Evolutionary conservation across 64 coral and sea anemone species (phyloP).

Genomic region (Dendronephthya gigantea): DNA sequence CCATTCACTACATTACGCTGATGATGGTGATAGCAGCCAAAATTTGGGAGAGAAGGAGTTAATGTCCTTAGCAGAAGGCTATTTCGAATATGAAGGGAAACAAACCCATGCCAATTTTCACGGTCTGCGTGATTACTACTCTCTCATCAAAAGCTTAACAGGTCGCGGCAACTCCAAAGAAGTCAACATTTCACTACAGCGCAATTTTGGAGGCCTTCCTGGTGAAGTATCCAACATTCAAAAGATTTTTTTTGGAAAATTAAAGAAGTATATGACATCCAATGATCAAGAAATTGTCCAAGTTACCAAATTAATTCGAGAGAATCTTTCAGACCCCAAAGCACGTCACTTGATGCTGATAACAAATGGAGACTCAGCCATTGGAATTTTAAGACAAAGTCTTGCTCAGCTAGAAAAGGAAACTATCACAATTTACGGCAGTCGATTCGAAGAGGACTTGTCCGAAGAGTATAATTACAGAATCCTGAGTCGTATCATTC

Average conservation of each 20-base stretch:
- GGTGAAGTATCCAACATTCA: slow-evolving; percentile 38
- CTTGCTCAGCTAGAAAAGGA: slow-evolving; percentile 47
- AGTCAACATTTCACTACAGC: slow-evolving; percentile 39
- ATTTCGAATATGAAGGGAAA: slow-evolving; percentile 50
- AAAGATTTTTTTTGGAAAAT: slow-evolving; percentile 23
- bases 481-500: slow-evolving; percentile 71
- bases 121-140: slow-evolving; percentile 88
- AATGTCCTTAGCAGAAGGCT: slow-evolving; percentile 48
- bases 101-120: slow-evolving; percentile 71
- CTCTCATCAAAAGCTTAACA: slow-evolving; percentile 50
- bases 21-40: slow-evolving; percentile 16
- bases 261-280: slow-evolving; percentile 19
- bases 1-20: slow-evolving; percentile 26
- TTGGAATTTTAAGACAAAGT: slow-evolving; percentile 72
- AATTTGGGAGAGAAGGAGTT: neutral
- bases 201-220: slow-evolving; percentile 75
- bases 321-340: slow-evolving; percentile 59
- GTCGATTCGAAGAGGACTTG: slow-evolving; percentile 83
- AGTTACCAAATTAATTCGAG: slow-evolving; percentile 59
- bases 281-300: slow-evolving; percentile 15
- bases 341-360: slow-evolving; percentile 92
- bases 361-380: slow-evolving; percentile 90
- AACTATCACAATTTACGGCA: slow-evolving; percentile 88
- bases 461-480: slow-evolving; percentile 91
- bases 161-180: neutral